Evolutionary conservation across 2,797 vertebrate genomes (phyloP), one percentile per base, ranked within the genome.

Genomic region (Gambusia yucatana): DNA sequence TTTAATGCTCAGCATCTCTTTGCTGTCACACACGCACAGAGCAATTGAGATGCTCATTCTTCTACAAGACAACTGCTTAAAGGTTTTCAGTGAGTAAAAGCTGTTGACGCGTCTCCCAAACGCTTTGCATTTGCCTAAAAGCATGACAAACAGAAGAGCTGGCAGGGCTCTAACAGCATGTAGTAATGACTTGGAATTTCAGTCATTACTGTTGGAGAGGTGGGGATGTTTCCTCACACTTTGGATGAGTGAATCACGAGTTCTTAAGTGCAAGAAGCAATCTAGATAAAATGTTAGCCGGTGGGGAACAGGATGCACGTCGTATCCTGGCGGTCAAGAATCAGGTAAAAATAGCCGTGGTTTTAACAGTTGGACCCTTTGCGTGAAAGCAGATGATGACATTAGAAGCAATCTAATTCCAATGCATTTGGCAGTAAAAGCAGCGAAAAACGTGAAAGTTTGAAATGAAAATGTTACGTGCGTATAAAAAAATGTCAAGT

Each of bases 401-500:
- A 89, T 81, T 76, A 57, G 82, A 59, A 46, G 82, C 65, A 86
- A 89, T 88, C 65, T 77, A 79, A 73, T 85, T 82, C 79, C 61
- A 63, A 73, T 55, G 74, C 57, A 59, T 79, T 63, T 63, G 78
- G 33, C 43, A 30, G 76, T 13, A 36, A 73, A 84, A 72, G 4
- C 57, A 85, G 77, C 1, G 50, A n/a, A 25, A 4, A 81, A 33
- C 22, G 57, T 16, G n/a, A 72, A 79, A 67, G 74, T 82, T 78
- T 74, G 57, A 75, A 47, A 61, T 80, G n/a, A 80, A 83, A 81
- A 81, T 28, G 3, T n/a, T 70, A 69, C n/a, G 39, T 28, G 65
- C 22, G 33, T 16, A 36, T 57, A 70, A 73, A 65, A 73, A 65
- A 25, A 17, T 50, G 33, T 4, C 10, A 72, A 72, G 59, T 47